Base-by-base conservation (phyloP, 2,113 vertebrate species). In the Aythya baeri region DNA sequence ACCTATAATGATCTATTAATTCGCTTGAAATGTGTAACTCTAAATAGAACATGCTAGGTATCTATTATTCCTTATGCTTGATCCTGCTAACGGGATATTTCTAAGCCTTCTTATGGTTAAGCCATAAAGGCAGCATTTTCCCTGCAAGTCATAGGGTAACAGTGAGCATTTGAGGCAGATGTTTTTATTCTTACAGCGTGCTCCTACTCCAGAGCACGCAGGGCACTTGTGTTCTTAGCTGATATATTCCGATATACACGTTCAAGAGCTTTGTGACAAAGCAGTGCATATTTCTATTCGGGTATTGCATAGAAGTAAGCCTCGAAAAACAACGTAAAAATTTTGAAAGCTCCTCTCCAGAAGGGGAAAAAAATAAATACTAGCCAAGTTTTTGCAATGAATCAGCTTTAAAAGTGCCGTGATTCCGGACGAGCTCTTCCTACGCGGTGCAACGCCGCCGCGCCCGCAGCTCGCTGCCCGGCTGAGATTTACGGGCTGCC, bases 401-500 rank as follows among this genome's bases (percentile, higher is more conserved):
- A 5, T 31, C 31, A 7, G 70, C 57, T 49, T 21, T 27, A 9
- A 8, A 0, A 27, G 26, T 23, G 61, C 57, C 23, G 57, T 1
- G 73, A 29, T 17, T 11, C 54, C 3, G 73, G 71, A 9, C 23
- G 65, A 26, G 82, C 4, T 55, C 27, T 13, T 61, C 3, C 54
- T 13, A 2, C 44, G 34, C 17, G 49, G 13, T 50, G 50, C 67
- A 4, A 11, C 50, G 50, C 66, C 26, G 32, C 74, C 20, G 36
- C 38, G 44, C 41, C 36, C 3, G 38, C 52, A 14, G 34, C 58
- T 32, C 76, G 22, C 57, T 74, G 44, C 68, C 9, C 79, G 2
- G 66, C n/a, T 44, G 87, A 92, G 89, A 96, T 97, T 97, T 94
- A 94, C 91, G n/a, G 84, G 50, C 57, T 32, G 43, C 66, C 62